Conservation (phyloP, 2,113 vertebrate genomes). For the Nycticebus coucang region DNA sequence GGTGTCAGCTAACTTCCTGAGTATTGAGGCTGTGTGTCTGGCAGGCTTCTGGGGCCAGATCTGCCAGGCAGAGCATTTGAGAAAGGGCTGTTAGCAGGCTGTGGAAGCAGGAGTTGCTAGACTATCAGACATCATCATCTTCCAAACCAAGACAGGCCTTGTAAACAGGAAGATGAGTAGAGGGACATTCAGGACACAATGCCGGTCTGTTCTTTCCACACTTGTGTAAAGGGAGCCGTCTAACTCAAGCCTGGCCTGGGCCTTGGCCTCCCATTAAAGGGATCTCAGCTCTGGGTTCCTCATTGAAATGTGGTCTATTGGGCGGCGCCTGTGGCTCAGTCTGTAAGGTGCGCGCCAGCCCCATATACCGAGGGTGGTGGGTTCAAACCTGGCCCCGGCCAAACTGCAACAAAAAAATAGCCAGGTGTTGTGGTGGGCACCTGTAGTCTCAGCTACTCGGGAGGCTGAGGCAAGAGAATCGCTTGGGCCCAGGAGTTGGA, state of each 20-base stretch:
- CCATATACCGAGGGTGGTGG: no score
- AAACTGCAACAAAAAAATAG: no score
- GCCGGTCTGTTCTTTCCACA: not conserved
- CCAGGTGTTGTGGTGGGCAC: no score
- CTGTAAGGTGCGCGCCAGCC: no score
- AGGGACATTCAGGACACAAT: not conserved
- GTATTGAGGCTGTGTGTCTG: not conserved
- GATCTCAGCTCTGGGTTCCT: not conserved
- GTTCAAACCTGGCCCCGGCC: no score
- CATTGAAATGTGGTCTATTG: not conserved
- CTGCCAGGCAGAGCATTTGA: not conserved
- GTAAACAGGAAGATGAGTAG: not conserved
- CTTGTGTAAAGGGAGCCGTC: not conserved
- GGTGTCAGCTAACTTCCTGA: conserved; percentile 63
- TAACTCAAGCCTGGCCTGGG: accelerated
- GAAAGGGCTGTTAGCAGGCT: not conserved
- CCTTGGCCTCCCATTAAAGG: not conserved
- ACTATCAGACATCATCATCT: not conserved
- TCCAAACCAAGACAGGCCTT: not conserved
- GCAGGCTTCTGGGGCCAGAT: accelerated
- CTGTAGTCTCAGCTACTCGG: no score
- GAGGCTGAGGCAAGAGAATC: no score
- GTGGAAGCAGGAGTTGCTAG: not conserved
- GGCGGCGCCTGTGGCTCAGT: no score
- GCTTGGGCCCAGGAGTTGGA: no score